phyloP scores from a whole-genome alignment of 2,797 vertebrate species.

The Sandelia bainsii region DNA sequence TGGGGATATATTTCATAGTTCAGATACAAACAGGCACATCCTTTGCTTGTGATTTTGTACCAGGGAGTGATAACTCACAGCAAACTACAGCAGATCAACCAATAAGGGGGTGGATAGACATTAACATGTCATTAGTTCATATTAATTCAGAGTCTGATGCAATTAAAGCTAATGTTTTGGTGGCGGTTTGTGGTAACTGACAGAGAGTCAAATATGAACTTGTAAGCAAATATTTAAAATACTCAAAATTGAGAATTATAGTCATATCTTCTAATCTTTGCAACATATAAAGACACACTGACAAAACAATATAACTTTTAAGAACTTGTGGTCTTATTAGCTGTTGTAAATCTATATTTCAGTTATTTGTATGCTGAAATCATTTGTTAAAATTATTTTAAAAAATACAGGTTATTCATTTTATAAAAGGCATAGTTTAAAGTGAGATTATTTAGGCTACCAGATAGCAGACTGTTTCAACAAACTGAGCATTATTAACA shows the following conservation, averaged over 20 bases:
- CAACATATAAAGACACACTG: background rate
- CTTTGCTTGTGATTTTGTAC: constrained; percentile 29
- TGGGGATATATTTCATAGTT: constrained; percentile 33
- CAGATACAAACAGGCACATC: constrained; percentile 9
- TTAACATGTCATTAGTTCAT: constrained; percentile 65
- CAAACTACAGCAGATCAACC: constrained; percentile 44
- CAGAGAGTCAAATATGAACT: constrained; percentile 29
- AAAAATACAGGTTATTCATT: constrained; percentile 23
- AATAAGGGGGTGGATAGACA: constrained; percentile 49
- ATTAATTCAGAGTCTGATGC: constrained; percentile 40
- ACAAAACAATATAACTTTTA: background rate
- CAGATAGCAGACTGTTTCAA: constrained; percentile 30
- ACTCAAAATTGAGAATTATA: constrained; percentile 37
- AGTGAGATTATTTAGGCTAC: constrained; percentile 35
- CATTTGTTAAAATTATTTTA: constrained; percentile 1
- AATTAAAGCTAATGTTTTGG: constrained; percentile 63
- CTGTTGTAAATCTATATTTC: constrained; percentile 34
- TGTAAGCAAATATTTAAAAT: constrained; percentile 29
- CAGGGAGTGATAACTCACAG: constrained; percentile 35
- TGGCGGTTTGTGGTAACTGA: constrained; percentile 53
- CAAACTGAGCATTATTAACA: constrained; percentile 49
- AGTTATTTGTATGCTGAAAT: constrained; percentile 25
- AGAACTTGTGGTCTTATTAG: constrained; percentile 37
- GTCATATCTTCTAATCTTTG: too few relatives aligned
- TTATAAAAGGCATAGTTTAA: constrained; percentile 42